Base-by-base conservation (phyloP, 2,797 vertebrate species). In the Cossypha polioptera region DNA sequence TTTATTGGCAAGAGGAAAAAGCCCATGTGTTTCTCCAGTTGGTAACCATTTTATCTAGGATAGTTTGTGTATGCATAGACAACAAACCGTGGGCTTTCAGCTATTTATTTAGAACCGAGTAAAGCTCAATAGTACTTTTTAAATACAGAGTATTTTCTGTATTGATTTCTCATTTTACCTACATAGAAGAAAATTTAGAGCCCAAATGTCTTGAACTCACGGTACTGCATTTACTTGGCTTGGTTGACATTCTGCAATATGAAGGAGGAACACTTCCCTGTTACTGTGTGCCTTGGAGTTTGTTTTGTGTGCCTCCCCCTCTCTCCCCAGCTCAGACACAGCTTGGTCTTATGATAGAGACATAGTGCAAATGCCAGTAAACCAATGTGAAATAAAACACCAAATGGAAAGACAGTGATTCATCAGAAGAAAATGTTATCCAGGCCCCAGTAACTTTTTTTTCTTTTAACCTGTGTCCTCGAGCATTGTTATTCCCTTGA, bases 341-440 rank as follows among this genome's bases (percentile, higher is more conserved):
- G 93, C 78, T 78, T 86, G 68, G 69, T 97, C 59, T 85, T 92
- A 69, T 96, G 95, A 85, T 79, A 93, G 91, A 97, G 80, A 92
- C 94, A 94, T 96, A 95, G 86, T 96, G 95, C 90, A 97, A 96
- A 97, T 85, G 95, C 97, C 98, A 98, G 93, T 95, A 97, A 98
- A 97, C 97, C 82, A 78, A 97, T 96, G 97, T 98, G 98, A 97
- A 98, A 98, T 98, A 97, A 97, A 98, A 97, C 96, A 92, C 88
- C 94, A 96, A 96, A 96, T 91, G 97, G 91, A 98, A 97, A 90
- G 91, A 88, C 97, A 96, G 88, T 98, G 96, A 98, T 98, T 98
- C 97, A 98, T 97, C 96, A 63, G 97, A 85, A 95, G 94, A 94
- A 93, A 92, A 93, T 94, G 87, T 94, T 94, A 88, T 78, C 76